These are phyloP conservation scores for Strigops habroptila DNA, from an alignment of 2,113 vertebrate species.

Conservation along the genomic window DNA sequence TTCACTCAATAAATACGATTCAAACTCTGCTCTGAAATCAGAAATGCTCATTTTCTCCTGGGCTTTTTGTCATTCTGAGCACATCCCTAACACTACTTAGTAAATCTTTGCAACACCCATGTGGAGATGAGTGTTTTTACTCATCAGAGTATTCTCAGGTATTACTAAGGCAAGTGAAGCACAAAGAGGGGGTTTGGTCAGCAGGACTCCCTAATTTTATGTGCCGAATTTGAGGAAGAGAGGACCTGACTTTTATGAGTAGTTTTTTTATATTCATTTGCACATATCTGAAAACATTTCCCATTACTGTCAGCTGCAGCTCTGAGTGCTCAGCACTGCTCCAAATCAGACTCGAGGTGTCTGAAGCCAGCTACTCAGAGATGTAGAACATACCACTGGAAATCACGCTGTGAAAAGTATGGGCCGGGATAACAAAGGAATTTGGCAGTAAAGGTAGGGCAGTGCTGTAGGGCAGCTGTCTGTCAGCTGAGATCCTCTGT, in stretches of 20 bases:
- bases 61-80: not conserved
- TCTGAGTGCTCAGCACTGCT: not conserved
- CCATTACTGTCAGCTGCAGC: not conserved
- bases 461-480: not conserved
- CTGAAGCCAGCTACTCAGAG: not conserved
- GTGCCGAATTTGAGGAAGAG: not conserved
- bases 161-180: not conserved
- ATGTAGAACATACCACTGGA: not conserved
- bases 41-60: conserved; percentile 8
- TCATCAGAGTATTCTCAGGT: too few species aligned
- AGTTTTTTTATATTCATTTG: not conserved
- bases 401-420: not conserved
- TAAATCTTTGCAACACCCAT: not conserved
- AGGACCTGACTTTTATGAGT: not conserved
- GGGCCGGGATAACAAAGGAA: not conserved
- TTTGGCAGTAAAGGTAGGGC: not conserved
- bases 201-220: not conserved
- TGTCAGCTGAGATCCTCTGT: not conserved
- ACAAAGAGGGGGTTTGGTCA: not conserved
- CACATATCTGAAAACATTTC: not conserved
- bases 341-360: not conserved
- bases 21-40: conserved; percentile 6
- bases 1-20: not conserved
- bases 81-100: not conserved
- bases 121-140: not conserved